These are phyloP conservation scores for Pedetes capensis DNA, from an alignment of 2,113 vertebrate genomes.

Conservation along the genomic window DNA sequence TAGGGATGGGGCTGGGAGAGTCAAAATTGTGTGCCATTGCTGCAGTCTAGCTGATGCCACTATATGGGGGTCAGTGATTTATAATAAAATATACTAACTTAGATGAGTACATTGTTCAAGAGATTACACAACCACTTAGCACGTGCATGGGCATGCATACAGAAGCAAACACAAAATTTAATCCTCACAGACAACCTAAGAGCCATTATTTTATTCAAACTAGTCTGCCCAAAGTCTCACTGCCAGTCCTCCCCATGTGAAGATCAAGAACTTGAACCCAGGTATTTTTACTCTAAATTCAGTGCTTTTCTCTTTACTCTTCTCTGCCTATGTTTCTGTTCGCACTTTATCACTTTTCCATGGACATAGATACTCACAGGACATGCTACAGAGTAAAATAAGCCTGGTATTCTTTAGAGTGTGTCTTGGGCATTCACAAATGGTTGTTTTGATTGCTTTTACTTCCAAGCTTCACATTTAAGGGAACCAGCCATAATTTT, in stretches of 20 bases:
- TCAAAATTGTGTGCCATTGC: neutral
- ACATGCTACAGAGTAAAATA: constrained; percentile 6
- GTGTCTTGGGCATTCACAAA: neutral
- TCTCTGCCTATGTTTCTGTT: neutral
- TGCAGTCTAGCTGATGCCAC: neutral
- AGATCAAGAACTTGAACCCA: neutral
- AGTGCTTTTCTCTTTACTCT: neutral
- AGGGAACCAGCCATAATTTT: constrained; percentile 12
- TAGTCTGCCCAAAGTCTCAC: neutral
- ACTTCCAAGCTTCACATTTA: constrained; percentile 34
- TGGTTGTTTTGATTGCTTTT: constrained; percentile 25
- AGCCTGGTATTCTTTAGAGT: neutral
- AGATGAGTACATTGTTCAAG: neutral
- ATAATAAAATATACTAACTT: neutral
- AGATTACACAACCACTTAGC: neutral
- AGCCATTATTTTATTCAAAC: neutral
- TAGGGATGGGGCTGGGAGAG: neutral
- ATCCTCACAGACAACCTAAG: neutral
- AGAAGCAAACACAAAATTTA: neutral
- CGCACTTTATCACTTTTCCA: neutral
- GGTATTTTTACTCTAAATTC: neutral
- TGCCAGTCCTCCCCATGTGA: neutral
- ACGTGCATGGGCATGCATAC: no score
- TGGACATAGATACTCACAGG: neutral
- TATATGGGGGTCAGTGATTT: neutral